These are phyloP conservation scores for Synanthedon vespiformis DNA, from an alignment of 2,888 invertebrate genomes.

Conservation along the genomic window DNA sequence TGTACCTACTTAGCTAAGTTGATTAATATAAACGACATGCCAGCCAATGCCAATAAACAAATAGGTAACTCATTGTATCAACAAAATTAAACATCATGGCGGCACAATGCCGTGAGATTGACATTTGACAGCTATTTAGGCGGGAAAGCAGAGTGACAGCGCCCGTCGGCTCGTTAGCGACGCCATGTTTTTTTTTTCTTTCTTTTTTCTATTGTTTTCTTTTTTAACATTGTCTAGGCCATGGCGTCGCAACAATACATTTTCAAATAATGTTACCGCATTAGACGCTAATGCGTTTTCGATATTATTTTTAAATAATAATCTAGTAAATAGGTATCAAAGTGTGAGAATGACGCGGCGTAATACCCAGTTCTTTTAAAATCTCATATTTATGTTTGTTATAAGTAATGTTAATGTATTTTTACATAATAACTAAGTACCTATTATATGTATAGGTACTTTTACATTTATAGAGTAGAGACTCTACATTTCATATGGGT, in stretches of 20 bases:
- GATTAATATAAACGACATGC: neutral
- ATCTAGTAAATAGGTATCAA: neutral
- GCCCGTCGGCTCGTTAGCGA: slow-evolving; percentile 41
- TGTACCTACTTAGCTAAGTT: too few species aligned
- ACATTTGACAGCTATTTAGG: slow-evolving; percentile 61
- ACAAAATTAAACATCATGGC: slow-evolving; percentile 14
- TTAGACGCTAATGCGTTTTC: slow-evolving; percentile 1
- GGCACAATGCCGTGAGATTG: slow-evolving; percentile 25
- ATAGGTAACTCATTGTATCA: slow-evolving; percentile 4
- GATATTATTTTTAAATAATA: neutral
- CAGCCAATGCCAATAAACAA: slow-evolving; percentile 7
- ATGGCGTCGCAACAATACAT: neutral
- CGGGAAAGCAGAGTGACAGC: slow-evolving; percentile 46
- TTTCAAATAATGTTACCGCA: neutral
- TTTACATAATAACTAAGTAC: too few species aligned
- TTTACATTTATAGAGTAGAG: too few species aligned
- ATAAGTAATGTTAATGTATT: too few species aligned
- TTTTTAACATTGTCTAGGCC: slow-evolving; percentile 13
- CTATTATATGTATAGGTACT: too few species aligned
- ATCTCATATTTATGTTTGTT: too few species aligned
- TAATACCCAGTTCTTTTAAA: too few species aligned
- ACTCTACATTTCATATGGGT: too few species aligned
- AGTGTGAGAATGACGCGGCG: too few species aligned
- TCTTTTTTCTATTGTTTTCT: slow-evolving; percentile 12
- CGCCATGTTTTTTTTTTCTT: slow-evolving; percentile 41